These are phyloP conservation scores for Euschistus heros DNA, from an alignment of 1,140 invertebrate species.

Conservation along the genomic window DNA sequence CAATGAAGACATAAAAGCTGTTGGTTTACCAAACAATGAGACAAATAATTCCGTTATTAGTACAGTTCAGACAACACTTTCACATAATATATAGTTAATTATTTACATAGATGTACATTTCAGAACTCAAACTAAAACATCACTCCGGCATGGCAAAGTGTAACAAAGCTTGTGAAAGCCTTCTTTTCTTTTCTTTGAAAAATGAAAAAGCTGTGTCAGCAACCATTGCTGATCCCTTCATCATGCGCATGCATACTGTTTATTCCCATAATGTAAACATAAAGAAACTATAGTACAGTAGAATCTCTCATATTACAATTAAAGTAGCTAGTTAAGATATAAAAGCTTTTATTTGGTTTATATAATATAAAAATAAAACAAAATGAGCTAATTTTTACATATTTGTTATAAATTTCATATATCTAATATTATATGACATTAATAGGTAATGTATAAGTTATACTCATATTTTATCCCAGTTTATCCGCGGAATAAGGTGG, in stretches of 20 bases:
- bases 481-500: too few relatives aligned
- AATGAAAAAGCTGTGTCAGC: conserved; percentile 14
- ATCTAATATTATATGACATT: too few relatives aligned
- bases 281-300: too few relatives aligned
- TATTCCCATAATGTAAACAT: too few relatives aligned
- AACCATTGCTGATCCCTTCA: conserved; percentile 9
- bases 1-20: too few relatives aligned
- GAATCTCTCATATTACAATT: too few relatives aligned
- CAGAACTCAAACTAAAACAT: conserved; percentile 4
- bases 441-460: too few relatives aligned
- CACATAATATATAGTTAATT: not conserved
- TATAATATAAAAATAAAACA: too few relatives aligned
- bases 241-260: conserved; percentile 12
- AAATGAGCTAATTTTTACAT: too few relatives aligned
- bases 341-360: conserved; percentile 31
- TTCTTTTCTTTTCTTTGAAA: not conserved
- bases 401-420: too few relatives aligned
- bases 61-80: conserved; percentile 15
- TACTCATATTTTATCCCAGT: too few relatives aligned
- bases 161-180: conserved; percentile 12
- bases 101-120: conserved; percentile 7
- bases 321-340: too few relatives aligned
- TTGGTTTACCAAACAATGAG: not conserved
- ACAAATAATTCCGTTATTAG: conserved; percentile 11
- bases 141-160: conserved; percentile 7